These are phyloP conservation scores for Microchrysa polita DNA, from an alignment of 2,888 invertebrate genomes.

Conservation along the genomic window DNA sequence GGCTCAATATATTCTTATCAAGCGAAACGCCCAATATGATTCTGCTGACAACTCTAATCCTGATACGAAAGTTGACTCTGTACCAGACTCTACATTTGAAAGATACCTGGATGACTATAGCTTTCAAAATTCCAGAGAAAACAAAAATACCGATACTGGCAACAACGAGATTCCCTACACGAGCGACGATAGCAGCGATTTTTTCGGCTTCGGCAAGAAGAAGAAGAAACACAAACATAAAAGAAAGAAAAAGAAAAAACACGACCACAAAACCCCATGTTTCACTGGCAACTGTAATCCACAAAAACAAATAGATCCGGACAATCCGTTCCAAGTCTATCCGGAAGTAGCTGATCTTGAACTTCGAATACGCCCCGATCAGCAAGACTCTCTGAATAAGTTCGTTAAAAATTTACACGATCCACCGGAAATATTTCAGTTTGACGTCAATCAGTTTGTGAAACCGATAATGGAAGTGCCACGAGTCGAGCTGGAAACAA, in stretches of 20 bases:
- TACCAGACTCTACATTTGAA: background rate
- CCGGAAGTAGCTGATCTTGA: slow-evolving; percentile 51
- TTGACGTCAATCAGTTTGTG: slow-evolving; percentile 53
- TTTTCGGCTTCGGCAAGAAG: slow-evolving; percentile 22
- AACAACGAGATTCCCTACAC: background rate
- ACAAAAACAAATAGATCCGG: slow-evolving; percentile 24
- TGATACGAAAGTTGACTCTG: slow-evolving; percentile 10
- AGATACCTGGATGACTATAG: slow-evolving; percentile 22
- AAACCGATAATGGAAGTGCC: slow-evolving; percentile 44
- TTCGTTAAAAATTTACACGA: slow-evolving; percentile 52
- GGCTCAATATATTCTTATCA: slow-evolving; percentile 21
- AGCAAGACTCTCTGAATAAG: slow-evolving; percentile 52
- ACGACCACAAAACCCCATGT: slow-evolving; percentile 28
- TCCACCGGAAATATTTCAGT: slow-evolving; percentile 53
- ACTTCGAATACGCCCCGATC: slow-evolving; percentile 50
- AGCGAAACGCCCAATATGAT: slow-evolving; percentile 42
- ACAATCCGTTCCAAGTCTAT: slow-evolving; percentile 36
- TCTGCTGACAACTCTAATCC: too few species aligned
- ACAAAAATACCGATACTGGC: slow-evolving; percentile 3
- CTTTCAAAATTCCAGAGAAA: background rate
- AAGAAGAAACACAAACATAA: slow-evolving; percentile 42
- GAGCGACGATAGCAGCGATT: background rate
- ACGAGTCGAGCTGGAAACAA: slow-evolving; percentile 36
- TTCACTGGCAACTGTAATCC: background rate
- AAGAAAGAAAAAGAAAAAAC: slow-evolving; percentile 32